These are phyloP conservation scores for Mellivora capensis DNA, from an alignment of 2,113 vertebrate genomes.

Conservation along the genomic window DNA sequence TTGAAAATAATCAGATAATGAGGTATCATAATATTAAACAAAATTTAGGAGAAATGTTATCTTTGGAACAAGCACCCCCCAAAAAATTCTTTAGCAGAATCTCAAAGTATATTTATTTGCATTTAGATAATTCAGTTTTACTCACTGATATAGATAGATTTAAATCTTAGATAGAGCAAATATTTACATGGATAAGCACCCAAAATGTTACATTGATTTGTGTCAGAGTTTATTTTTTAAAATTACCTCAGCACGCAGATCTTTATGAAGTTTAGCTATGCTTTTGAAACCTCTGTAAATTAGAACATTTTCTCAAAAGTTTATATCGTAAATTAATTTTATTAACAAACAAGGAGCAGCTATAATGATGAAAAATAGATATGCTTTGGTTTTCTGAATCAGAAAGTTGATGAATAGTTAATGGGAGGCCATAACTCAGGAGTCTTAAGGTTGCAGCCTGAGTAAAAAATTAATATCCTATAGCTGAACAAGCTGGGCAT, in stretches of 20 bases:
- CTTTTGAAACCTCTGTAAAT: background rate
- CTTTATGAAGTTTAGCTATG: background rate
- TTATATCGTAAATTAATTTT: background rate
- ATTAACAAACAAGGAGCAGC: background rate
- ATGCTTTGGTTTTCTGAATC: background rate
- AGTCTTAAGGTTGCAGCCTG: background rate
- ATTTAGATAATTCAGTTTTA: background rate
- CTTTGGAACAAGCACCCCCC: background rate
- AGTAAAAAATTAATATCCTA: background rate
- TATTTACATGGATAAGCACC: background rate
- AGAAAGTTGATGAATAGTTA: background rate
- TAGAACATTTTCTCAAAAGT: background rate
- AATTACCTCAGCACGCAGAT: background rate
- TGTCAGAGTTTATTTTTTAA: background rate
- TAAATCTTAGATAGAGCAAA: background rate
- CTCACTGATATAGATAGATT: background rate
- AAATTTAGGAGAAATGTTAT: background rate
- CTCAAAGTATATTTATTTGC: background rate
- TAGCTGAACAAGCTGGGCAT: background rate
- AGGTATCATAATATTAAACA: slow-evolving; percentile 16
- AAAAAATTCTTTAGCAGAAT: background rate
- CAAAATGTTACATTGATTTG: background rate
- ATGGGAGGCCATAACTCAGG: background rate
- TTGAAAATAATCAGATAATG: background rate
- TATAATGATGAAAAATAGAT: background rate